Conservation (phyloP, 2,888 invertebrate species). For the Yponomeuta plumbellus region DNA sequence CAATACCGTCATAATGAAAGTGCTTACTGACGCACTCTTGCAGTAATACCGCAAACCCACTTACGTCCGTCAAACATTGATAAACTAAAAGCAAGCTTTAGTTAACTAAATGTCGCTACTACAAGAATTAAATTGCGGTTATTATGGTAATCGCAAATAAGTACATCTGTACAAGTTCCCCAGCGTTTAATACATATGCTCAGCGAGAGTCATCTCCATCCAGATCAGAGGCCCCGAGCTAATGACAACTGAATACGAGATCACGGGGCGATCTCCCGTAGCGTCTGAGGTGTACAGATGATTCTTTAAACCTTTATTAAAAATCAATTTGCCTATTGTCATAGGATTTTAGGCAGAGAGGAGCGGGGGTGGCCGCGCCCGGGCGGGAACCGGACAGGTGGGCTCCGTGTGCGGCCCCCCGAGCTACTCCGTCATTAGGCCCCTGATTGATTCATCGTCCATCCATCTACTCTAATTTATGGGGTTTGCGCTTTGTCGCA, state of each 20-base stretch:
- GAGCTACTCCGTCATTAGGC: constrained; percentile 49
- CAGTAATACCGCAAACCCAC: not conserved
- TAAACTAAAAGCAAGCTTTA: not conserved
- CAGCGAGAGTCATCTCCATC: too few relatives aligned
- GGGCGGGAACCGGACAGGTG: constrained; percentile 24
- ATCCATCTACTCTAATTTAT: constrained; percentile 61
- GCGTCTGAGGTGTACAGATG: not conserved
- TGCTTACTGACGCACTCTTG: not conserved
- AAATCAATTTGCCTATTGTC: constrained; percentile 10
- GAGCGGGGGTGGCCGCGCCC: constrained; percentile 21
- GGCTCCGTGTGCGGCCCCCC: constrained; percentile 57
- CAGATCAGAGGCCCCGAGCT: not conserved
- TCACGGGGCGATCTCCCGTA: not conserved
- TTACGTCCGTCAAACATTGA: not conserved
- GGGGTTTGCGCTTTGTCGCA: constrained; percentile 53
- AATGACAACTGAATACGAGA: not conserved
- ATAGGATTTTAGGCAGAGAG: not conserved
- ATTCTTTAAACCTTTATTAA: constrained; percentile 7
- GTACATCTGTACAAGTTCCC: not conserved
- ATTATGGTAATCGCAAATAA: not conserved
- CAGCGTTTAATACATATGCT: too few relatives aligned
- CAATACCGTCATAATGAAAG: not conserved
- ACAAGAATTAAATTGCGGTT: not conserved
- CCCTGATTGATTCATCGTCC: constrained; percentile 70
- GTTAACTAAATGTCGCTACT: too few relatives aligned